Conservation (phyloP, 2,888 invertebrate genomes). For the Rambutsinella grinnellia region DNA sequence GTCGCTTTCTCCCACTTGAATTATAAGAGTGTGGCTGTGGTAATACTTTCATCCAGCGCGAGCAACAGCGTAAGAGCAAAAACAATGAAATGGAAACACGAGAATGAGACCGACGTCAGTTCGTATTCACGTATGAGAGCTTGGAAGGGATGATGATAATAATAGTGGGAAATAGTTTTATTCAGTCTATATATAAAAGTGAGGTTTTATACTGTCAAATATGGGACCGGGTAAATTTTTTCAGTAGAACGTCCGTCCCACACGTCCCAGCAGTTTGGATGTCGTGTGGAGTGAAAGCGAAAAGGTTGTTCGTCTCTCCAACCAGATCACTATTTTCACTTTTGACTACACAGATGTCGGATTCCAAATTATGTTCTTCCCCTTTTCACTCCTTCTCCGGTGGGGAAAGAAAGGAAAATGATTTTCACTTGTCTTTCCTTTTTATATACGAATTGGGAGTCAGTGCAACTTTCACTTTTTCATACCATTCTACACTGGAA, state of each 20-base stretch:
- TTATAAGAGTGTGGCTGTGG: not conserved
- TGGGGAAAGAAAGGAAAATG: conserved; percentile 18
- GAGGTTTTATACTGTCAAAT: conserved; percentile 36
- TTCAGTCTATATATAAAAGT: conserved; percentile 8
- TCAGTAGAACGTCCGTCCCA: conserved; percentile 10
- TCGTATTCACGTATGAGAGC: not conserved
- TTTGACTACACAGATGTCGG: not conserved
- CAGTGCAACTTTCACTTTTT: not conserved
- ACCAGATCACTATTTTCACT: not conserved
- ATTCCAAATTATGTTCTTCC: not conserved
- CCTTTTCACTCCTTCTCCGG: not conserved
- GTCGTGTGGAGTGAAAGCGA: not conserved
- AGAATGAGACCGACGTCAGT: conserved; percentile 10
- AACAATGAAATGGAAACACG: not conserved
- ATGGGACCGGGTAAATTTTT: not conserved
- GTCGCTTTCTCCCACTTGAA: not conserved
- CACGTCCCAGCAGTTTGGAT: conserved; percentile 1
- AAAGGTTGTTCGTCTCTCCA: not conserved
- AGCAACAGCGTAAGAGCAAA: not conserved
- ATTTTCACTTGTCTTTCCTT: conserved; percentile 33
- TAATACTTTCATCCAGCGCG: not conserved
- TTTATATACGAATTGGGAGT: not conserved
- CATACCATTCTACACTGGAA: not conserved
- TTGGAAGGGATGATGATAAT: conserved; percentile 11
- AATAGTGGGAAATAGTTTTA: conserved; percentile 15